Conservation (phyloP, 92 coral and sea anemone genomes). For the Umimayanthus kanabou region DNA sequence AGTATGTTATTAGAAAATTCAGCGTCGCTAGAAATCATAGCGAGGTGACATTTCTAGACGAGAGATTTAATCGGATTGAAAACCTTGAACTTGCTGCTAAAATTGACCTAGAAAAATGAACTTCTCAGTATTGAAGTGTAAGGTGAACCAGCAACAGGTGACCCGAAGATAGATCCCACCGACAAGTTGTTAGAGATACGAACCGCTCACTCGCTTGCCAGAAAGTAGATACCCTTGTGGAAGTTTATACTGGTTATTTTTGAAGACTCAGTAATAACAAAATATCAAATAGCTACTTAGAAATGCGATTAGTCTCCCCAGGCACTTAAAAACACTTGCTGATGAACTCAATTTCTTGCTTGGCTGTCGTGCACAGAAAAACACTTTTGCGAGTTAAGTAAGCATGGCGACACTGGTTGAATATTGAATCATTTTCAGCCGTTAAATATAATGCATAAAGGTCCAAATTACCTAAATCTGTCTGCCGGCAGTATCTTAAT, state of each 20-base stretch:
- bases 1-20: not conserved
- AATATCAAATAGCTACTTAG: slow-evolving; percentile 25
- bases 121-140: slow-evolving; percentile 42
- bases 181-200: slow-evolving; percentile 37
- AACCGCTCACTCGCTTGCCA: not conserved
- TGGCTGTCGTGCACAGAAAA: slow-evolving; percentile 2
- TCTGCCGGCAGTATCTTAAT: slow-evolving; percentile 2
- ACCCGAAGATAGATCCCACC: slow-evolving; percentile 36
- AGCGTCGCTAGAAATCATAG: not conserved
- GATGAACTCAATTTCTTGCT: slow-evolving; percentile 5
- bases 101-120: slow-evolving; percentile 36
- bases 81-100: slow-evolving; percentile 44
- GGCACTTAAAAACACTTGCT: slow-evolving; percentile 31
- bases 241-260: slow-evolving; percentile 20
- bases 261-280: slow-evolving; percentile 13
- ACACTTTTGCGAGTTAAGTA: slow-evolving; percentile 39
- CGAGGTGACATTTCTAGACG: slow-evolving; percentile 14
- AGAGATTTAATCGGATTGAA: slow-evolving; percentile 33
- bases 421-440: slow-evolving; percentile 25
- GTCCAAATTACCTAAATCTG: slow-evolving; percentile 15
- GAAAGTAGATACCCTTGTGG: slow-evolving; percentile 4
- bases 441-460: not conserved
- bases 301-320: slow-evolving; percentile 39
- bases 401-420: slow-evolving; percentile 33
- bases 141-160: slow-evolving; percentile 37